Base-by-base conservation (phyloP, 2,113 vertebrate species). In the Entelurus aequoreus region DNA sequence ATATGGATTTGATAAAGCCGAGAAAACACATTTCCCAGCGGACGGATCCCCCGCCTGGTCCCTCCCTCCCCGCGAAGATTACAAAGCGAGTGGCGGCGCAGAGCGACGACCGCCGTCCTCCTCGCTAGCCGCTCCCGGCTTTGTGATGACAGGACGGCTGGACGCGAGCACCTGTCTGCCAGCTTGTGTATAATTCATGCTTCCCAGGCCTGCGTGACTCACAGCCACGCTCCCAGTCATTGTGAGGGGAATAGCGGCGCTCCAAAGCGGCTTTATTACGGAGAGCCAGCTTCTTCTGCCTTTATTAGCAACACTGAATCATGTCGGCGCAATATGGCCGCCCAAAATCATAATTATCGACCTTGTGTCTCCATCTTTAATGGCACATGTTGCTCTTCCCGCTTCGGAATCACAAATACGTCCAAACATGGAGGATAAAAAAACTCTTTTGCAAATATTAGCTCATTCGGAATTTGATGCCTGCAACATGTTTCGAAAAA, bases 1-100 rank as follows among this genome's bases (percentile, higher is more conserved):
- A 74, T 72, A 86, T 71, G 71, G 83, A 78, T 76, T 75, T 68
- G 78, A 82, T 79, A 61, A 74, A 70, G 56, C 69, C 46, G 68
- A 70, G 69, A 69, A 72, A 80, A 74, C 54, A 74, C 72, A 73
- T 74, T 65, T 74, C 70, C 78, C 68, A 54, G 38, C 53, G 55
- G 76, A 84, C 74, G 4, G 47, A 68, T 21, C 48, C 40, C 40
- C 5, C 47, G 64, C 15, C 69, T 70, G 77, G 67, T 80, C 56
- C 42, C 63, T 35, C 73, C 62, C 75, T 75, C 68, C 65, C 48
- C 13, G 58, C 47, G 56, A 65, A 75, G 69, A 83, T 80, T 73
- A 80, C 54, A 65, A 57, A 78, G 72, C 62, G n/a, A 54, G 51
- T 62, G 2, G 52, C 51, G 69, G 60, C 54, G 11, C 63, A 48